These are phyloP conservation scores for Thunnus thynnus DNA, from an alignment of 2,113 vertebrate species.

Conservation along the genomic window DNA sequence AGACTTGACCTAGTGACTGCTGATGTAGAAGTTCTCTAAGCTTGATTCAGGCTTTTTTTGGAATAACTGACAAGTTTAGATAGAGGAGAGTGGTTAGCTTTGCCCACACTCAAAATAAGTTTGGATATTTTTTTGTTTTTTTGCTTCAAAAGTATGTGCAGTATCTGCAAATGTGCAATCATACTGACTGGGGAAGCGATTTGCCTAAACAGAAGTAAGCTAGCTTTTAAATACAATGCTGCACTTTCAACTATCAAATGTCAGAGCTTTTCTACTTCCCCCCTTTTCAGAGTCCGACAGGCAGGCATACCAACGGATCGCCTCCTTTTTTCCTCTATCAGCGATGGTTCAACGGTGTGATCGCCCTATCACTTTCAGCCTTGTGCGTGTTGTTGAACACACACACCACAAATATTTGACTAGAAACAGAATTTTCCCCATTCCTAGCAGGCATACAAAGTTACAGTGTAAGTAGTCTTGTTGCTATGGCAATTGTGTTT, in stretches of 20 bases:
- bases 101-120: too few relatives aligned
- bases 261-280: too few relatives aligned
- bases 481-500: conserved; percentile 24
- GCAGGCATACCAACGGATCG: too few relatives aligned
- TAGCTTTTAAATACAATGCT: too few relatives aligned
- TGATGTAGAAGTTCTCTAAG: background rate
- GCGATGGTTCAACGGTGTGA: background rate
- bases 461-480: background rate
- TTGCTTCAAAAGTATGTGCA: background rate
- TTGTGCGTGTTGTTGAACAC: too few relatives aligned
- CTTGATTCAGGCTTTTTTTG: background rate
- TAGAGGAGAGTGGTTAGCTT: too few relatives aligned
- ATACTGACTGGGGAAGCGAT: background rate
- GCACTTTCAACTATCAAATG: too few relatives aligned
- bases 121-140: too few relatives aligned
- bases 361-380: background rate
- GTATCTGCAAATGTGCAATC: background rate
- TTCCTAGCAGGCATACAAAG: too few relatives aligned
- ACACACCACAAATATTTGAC: too few relatives aligned
- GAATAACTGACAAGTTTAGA: too few relatives aligned
- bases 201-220: background rate
- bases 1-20: background rate
- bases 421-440: too few relatives aligned
- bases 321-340: background rate
- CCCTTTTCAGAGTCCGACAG: background rate